phyloP scores from a whole-genome alignment of 37 sponge, comb jelly and placozoan species.

The Beroe forskalii region DNA sequence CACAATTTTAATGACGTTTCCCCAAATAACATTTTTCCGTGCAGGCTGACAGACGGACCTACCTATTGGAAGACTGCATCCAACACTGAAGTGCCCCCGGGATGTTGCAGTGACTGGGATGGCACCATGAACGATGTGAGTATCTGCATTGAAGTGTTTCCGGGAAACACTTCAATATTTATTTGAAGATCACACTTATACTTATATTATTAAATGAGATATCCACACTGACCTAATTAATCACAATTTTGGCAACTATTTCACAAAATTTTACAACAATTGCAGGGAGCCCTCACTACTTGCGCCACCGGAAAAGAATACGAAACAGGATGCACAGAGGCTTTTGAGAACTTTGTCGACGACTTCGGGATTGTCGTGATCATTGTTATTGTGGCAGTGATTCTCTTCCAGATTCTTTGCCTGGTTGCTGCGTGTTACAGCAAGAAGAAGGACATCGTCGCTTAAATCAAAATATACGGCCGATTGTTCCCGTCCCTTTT shows the following conservation, averaged over 20 bases:
- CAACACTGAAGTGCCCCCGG: not conserved
- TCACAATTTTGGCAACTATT: too few relatives aligned
- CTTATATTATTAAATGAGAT: too few relatives aligned
- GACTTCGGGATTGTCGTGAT: not conserved
- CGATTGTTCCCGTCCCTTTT: too few relatives aligned
- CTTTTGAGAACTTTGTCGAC: not conserved
- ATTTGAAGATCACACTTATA: too few relatives aligned
- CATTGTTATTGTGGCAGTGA: not conserved
- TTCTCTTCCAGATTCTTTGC: not conserved
- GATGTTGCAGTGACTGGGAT: not conserved
- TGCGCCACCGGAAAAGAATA: not conserved
- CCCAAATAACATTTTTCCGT: too few relatives aligned
- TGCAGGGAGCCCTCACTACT: not conserved
- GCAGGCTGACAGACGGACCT: not conserved
- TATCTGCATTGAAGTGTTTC: too few relatives aligned
- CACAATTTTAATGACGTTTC: too few relatives aligned
- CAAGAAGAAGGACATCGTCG: constrained; percentile 37
- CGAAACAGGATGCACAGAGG: constrained; percentile 18
- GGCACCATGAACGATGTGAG: not conserved
- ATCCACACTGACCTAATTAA: too few relatives aligned
- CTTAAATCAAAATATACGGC: too few relatives aligned
- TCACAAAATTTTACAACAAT: not conserved
- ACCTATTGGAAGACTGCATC: not conserved
- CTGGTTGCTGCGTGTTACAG: constrained; percentile 15
- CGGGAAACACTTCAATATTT: too few relatives aligned